These are phyloP conservation scores for Pycnomerus fuliginosus DNA, from an alignment of 2,888 invertebrate species.

Conservation along the genomic window DNA sequence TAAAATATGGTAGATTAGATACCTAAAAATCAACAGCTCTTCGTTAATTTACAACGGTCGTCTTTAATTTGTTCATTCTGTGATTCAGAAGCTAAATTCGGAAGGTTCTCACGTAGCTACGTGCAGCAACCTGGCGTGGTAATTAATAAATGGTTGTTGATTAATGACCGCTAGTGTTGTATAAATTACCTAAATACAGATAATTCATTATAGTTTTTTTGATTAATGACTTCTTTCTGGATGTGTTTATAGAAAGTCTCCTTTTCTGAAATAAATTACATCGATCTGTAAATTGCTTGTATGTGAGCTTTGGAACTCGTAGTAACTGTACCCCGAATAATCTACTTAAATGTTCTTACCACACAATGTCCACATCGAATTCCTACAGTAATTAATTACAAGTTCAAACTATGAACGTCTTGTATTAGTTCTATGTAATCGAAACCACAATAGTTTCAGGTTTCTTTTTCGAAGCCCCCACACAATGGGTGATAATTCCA, in stretches of 20 bases:
- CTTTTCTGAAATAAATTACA: conserved; percentile 13
- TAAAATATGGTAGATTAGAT: too few species aligned
- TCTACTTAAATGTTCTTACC: too few species aligned
- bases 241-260: conserved; percentile 18
- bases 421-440: conserved; percentile 5
- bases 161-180: conserved; percentile 18
- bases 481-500: too few species aligned
- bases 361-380: too few species aligned
- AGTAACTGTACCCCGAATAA: conserved; percentile 1
- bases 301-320: conserved; percentile 4
- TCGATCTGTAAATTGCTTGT: conserved; percentile 10
- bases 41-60: not conserved
- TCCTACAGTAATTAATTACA: conserved; percentile 4
- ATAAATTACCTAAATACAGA: conserved; percentile 19
- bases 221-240: conserved; percentile 17
- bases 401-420: not conserved
- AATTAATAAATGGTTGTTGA: conserved; percentile 22
- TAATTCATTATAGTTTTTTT: conserved; percentile 18
- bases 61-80: not conserved
- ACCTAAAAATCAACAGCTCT: too few species aligned
- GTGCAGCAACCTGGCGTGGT: conserved; percentile 15
- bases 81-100: conserved; percentile 8
- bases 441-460: conserved; percentile 1
- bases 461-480: not conserved
- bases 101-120: conserved; percentile 17